Base-by-base conservation (phyloP, 2,113 vertebrate genomes). In the Apteryx mantelli region DNA sequence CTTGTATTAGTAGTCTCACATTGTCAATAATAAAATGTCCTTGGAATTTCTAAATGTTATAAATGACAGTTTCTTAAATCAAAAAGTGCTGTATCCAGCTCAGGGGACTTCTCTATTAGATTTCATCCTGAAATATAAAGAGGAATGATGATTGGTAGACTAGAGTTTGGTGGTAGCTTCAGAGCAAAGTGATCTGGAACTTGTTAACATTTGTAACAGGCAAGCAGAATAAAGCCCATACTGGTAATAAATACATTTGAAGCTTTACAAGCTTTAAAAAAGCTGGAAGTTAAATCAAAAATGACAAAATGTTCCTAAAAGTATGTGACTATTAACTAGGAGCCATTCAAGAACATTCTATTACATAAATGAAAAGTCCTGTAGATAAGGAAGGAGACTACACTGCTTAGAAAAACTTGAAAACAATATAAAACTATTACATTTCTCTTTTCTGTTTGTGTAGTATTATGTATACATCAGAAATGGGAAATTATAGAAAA, bases 51-150 rank as follows among this genome's bases (percentile, higher is more conserved):
- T 55, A 84, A 89, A 93, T 89, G 46, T 55, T 77, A 74, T 16
- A 87, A 69, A 64, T 65, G 78, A 87, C 64, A 89, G 60, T 69
- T 68, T 87, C 88, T 89, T 89, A 93, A 93, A 95, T 81, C 89
- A 93, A 84, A 69, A 89, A 87, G 16, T 60, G 26, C 26, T 44
- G 6, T 53, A 65, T 71, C 15, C 28, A 70, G 17, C 44, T 75
- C 30, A 13, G 13, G 53, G 13, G 34, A 95, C 17, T 38, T 86
- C 19, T 50, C 5, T 24, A 30, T 66, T 48, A 77, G 21, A 36
- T 30, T 86, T 71, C 32, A 26, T 94, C 44, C 78, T 86, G 64
- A 93, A 86, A 75, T 34, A 74, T 34, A 66, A 86, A 74, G n/a
- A 69, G 14, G 24, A 73, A 83, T 83, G 32, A 86, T 42, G 32